Conservation (phyloP, 2,797 vertebrate genomes). For the Anas acuta region DNA sequence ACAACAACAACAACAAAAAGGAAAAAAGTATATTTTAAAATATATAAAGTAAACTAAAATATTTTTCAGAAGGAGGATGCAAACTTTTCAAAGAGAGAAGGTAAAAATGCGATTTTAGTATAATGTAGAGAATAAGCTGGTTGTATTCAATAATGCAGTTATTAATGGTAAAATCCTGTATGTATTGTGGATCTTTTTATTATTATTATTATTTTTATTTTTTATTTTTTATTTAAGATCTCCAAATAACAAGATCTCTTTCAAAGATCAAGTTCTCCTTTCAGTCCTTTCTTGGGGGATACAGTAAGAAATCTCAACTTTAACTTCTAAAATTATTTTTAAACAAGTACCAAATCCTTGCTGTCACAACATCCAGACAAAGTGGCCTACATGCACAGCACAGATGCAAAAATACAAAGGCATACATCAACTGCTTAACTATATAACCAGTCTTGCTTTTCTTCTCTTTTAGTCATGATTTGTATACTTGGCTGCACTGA, state of each 20-base stretch:
- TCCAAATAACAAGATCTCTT: not conserved
- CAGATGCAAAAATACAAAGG: not conserved
- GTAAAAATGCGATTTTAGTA: accelerated
- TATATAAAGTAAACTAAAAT: not conserved
- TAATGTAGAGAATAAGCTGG: not conserved
- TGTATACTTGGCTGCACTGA: not conserved
- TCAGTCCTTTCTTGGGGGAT: not conserved
- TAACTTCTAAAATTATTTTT: not conserved
- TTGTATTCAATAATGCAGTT: not conserved
- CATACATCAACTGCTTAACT: not conserved
- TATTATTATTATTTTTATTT: too few species aligned
- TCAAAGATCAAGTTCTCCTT: not conserved
- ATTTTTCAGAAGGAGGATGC: not conserved
- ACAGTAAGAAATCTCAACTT: not conserved
- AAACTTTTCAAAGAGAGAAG: not conserved
- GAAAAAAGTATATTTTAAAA: accelerated
- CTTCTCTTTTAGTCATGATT: not conserved
- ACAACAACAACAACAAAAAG: not conserved
- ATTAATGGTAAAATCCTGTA: not conserved
- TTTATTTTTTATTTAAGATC: not conserved
- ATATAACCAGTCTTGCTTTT: accelerated
- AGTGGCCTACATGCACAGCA: not conserved
- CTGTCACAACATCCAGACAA: not conserved
- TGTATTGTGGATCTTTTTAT: not conserved
- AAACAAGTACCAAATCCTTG: not conserved